Percentiles rank a stretch among this genome's conserved stretches.
Evolutionary conservation across 2,797 vertebrate species (phyloP).

Genomic region (Lutjanus campechanus): DNA sequence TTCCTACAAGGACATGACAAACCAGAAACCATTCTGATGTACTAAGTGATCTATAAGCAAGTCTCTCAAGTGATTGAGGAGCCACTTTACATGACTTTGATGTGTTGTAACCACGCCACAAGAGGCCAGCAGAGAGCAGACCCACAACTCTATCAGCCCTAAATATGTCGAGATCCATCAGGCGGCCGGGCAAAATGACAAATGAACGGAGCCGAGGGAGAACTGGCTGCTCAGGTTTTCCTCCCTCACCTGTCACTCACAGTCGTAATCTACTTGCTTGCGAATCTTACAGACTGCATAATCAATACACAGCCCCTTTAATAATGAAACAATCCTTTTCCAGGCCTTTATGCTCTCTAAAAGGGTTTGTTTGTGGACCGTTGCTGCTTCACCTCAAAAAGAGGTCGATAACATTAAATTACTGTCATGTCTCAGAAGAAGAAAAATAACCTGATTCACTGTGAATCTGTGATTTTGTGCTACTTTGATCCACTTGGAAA

Average conservation of each 20-base stretch:
- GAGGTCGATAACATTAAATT: slow-evolving; percentile 38
- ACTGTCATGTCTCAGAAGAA: slow-evolving; percentile 1
- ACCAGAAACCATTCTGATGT: neutral
- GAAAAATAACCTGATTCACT: neutral
- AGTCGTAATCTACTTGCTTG: slow-evolving; percentile 46
- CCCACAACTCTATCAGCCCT: slow-evolving; percentile 22
- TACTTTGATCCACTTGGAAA: neutral
- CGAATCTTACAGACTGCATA: slow-evolving; percentile 36
- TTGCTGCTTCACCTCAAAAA: slow-evolving; percentile 16
- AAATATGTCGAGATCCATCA: slow-evolving; percentile 47
- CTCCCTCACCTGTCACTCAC: slow-evolving; percentile 52
- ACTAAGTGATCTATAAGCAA: neutral
- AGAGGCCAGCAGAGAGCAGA: slow-evolving; percentile 61
- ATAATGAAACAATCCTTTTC: slow-evolving; percentile 59
- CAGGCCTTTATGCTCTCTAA: slow-evolving; percentile 23
- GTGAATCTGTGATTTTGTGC: neutral
- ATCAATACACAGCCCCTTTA: slow-evolving; percentile 65
- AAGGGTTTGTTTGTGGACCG: slow-evolving; percentile 34
- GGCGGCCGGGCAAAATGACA: slow-evolving; percentile 32
- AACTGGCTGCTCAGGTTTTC: slow-evolving; percentile 42
- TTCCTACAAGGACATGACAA: neutral
- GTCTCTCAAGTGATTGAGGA: slow-evolving; percentile 8
- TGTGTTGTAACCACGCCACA: slow-evolving; percentile 29
- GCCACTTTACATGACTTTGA: slow-evolving; percentile 11
- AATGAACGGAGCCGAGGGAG: slow-evolving; percentile 41